Evolutionary conservation across 2,797 vertebrate genomes (phyloP).

Genomic region (Atherinosoma microstoma): DNA sequence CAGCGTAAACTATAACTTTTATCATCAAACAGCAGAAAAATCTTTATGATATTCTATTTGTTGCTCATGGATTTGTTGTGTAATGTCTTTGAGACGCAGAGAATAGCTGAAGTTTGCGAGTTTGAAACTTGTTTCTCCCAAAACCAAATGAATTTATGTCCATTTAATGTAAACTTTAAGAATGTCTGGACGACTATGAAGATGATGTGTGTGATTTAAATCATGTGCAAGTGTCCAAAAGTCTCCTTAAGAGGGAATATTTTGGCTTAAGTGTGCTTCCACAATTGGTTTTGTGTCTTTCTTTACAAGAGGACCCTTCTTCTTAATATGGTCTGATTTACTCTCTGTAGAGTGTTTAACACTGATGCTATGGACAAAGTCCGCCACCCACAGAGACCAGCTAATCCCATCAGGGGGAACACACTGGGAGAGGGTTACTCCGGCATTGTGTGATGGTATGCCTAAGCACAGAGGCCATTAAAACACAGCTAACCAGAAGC

Average conservation of each 20-base stretch:
- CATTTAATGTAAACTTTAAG: not conserved
- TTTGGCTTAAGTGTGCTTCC: not conserved
- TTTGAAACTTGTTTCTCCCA: not conserved
- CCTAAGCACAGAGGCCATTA: slow-evolving; percentile 32
- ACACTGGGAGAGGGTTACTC: slow-evolving; percentile 12
- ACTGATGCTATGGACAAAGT: slow-evolving; percentile 44
- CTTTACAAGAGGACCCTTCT: not conserved
- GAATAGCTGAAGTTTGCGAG: not conserved
- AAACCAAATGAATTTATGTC: no score
- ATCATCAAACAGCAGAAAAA: no score
- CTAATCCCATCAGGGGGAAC: slow-evolving; percentile 44
- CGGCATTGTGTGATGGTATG: slow-evolving; percentile 46
- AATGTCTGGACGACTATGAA: not conserved
- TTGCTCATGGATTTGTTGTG: not conserved
- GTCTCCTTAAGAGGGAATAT: not conserved
- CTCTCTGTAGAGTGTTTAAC: not conserved
- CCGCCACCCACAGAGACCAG: slow-evolving; percentile 22
- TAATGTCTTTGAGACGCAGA: not conserved
- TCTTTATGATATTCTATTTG: not conserved
- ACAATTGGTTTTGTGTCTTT: not conserved
- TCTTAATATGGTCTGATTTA: not conserved
- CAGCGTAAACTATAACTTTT: no score
- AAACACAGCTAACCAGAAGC: slow-evolving; percentile 21
- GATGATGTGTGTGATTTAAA: not conserved
- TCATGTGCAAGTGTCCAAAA: no score